Conservation (phyloP, 2,113 vertebrate species). For the Psettodes erumei region DNA sequence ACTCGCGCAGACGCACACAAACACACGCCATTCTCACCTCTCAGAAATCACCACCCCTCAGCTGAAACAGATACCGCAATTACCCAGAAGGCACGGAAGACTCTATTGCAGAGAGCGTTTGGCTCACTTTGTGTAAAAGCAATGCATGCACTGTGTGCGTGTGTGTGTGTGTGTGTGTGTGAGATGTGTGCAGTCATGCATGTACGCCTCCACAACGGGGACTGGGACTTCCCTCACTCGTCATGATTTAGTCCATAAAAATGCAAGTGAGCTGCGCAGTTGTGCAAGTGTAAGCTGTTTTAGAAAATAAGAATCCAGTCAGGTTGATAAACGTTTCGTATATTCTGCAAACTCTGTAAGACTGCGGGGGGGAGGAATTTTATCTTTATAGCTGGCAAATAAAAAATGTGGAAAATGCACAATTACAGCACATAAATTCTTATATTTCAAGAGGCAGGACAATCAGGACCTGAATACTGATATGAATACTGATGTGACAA, state of each 20-base stretch:
- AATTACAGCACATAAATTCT: neutral
- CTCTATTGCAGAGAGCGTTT: neutral
- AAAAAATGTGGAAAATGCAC: neutral
- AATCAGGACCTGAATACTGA: neutral
- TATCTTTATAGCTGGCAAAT: too few relatives aligned
- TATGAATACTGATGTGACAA: too few relatives aligned
- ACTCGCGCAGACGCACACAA: neutral
- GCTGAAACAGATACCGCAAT: conserved; percentile 72
- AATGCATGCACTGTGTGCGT: conserved; percentile 1
- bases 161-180: conserved; percentile 10
- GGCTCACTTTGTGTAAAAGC: conserved; percentile 14
- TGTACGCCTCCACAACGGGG: conserved; percentile 2
- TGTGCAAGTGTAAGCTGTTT: neutral
- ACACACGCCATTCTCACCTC: conserved; percentile 56
- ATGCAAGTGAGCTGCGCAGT: neutral
- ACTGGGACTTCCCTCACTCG: neutral
- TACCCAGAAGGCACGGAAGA: conserved; percentile 51
- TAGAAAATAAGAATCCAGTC: neutral
- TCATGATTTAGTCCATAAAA: conserved; percentile 14
- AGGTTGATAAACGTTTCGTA: neutral
- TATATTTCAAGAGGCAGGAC: neutral
- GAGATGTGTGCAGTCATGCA: conserved; percentile 28
- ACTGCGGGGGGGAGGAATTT: too few relatives aligned
- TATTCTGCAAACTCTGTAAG: neutral
- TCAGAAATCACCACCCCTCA: conserved; percentile 43